Percentiles rank a stretch among this genome's conserved stretches.
Conservation (phyloP, 2,113 vertebrate species). For the Silurus asotus region DNA sequence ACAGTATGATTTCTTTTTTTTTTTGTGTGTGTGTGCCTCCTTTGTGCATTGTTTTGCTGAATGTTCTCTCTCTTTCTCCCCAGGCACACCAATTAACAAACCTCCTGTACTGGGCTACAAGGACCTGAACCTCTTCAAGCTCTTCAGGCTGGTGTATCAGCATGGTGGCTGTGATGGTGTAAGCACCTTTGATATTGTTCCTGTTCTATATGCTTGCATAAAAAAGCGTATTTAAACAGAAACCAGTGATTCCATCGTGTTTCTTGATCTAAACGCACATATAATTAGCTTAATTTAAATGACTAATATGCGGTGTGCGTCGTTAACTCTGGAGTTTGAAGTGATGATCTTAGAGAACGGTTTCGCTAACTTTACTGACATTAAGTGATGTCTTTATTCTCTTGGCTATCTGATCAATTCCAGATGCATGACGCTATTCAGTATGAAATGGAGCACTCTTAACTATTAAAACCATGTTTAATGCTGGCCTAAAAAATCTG, state of each 20-base stretch:
- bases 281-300: not conserved
- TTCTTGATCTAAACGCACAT: not conserved
- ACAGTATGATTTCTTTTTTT: not conserved
- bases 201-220: not conserved
- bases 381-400: slow-evolving; percentile 43
- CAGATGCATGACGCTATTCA: not conserved
- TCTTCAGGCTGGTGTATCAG: slow-evolving; percentile 91
- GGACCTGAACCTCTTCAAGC: slow-evolving; percentile 98
- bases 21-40: not conserved
- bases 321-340: not conserved
- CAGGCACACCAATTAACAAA: slow-evolving; percentile 98
- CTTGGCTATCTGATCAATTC: slow-evolving; percentile 46
- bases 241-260: not conserved
- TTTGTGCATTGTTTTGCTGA: slow-evolving; percentile 18
- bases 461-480: not conserved
- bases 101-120: slow-evolving; percentile 97
- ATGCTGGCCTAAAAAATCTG: not conserved
- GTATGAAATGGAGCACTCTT: not conserved
- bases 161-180: slow-evolving; percentile 94
- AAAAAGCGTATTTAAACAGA: slow-evolving; percentile 18
- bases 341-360: slow-evolving; percentile 26
- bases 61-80: slow-evolving; percentile 18
- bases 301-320: not conserved
- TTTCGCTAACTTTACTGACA: slow-evolving; percentile 34
- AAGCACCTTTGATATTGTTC: slow-evolving; percentile 60